Conservation (phyloP, 2,888 invertebrate genomes). For the Osmoderma eremita region DNA sequence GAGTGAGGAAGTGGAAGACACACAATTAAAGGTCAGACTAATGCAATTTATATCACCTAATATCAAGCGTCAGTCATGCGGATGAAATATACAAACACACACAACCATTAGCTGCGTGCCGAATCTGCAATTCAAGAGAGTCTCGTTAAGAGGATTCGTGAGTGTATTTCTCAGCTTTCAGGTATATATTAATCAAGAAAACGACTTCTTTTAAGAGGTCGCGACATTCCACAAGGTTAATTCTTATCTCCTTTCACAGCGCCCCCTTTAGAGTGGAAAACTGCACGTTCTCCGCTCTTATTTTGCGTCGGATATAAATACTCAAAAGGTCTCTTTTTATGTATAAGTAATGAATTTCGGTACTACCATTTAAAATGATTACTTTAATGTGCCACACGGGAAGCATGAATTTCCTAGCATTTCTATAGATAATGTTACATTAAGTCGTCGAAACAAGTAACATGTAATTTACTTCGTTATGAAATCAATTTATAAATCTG, state of each 20-base stretch:
- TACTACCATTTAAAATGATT: slow-evolving; percentile 12
- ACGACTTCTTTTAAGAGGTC: slow-evolving; percentile 11
- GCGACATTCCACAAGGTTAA: slow-evolving; percentile 11
- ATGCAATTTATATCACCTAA: neutral
- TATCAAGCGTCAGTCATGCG: slow-evolving; percentile 1
- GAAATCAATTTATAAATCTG: no score
- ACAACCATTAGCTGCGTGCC: neutral
- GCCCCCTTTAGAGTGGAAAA: neutral
- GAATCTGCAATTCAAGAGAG: slow-evolving; percentile 9
- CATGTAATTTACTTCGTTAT: slow-evolving; percentile 6
- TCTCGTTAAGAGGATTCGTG: slow-evolving; percentile 17
- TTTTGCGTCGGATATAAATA: slow-evolving; percentile 20
- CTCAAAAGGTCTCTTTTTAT: neutral
- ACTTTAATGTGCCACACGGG: slow-evolving; percentile 8
- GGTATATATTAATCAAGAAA: slow-evolving; percentile 32
- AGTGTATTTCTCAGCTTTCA: slow-evolving; percentile 23
- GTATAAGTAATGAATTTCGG: slow-evolving; percentile 24
- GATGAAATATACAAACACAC: slow-evolving; percentile 1
- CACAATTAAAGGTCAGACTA: neutral
- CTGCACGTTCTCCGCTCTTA: slow-evolving; percentile 1
- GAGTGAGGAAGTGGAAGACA: neutral
- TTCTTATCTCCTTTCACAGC: slow-evolving; percentile 30
- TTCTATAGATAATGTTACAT: neutral
- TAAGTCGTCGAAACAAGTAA: slow-evolving; percentile 1
- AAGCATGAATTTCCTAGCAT: slow-evolving; percentile 8